Percentiles rank a stretch among this genome's conserved stretches.
Conservation (phyloP, 2,797 vertebrate species). For the Lutjanus campechanus region DNA sequence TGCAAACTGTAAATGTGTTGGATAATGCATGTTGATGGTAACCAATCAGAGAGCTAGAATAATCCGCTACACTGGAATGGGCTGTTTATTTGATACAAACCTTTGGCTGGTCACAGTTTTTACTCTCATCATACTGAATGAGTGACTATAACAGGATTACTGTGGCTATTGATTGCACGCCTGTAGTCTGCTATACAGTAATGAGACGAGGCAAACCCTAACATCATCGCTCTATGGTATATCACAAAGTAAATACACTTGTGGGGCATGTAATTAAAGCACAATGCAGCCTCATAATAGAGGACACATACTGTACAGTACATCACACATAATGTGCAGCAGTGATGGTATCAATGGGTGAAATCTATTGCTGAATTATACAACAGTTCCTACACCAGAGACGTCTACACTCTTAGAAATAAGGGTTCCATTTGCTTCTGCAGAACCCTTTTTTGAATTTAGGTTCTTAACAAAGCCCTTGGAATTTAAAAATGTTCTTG, state of each 20-base stretch:
- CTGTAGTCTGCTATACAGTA: not conserved
- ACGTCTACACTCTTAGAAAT: no score
- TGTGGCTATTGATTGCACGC: not conserved
- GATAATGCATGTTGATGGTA: not conserved
- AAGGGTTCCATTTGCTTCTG: no score
- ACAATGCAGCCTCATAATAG: not conserved
- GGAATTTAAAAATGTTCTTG: no score
- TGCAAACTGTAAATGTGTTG: not conserved
- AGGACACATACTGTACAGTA: not conserved
- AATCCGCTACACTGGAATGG: not conserved
- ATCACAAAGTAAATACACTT: not conserved
- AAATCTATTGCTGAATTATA: no score
- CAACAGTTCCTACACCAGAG: no score
- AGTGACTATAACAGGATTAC: not conserved
- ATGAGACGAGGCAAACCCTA: not conserved
- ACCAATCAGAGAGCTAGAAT: not conserved
- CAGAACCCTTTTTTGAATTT: no score
- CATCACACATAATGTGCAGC: no score
- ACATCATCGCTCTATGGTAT: no score
- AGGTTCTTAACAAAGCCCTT: no score
- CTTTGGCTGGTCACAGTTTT: not conserved
- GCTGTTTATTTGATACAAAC: not conserved
- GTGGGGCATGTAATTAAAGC: not conserved
- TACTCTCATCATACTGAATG: not conserved
- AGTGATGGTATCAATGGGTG: no score